Evolutionary conservation across 2,113 vertebrate genomes (phyloP), one percentile per base, ranked within the genome.

Genomic region (Serilophus lunatus): DNA sequence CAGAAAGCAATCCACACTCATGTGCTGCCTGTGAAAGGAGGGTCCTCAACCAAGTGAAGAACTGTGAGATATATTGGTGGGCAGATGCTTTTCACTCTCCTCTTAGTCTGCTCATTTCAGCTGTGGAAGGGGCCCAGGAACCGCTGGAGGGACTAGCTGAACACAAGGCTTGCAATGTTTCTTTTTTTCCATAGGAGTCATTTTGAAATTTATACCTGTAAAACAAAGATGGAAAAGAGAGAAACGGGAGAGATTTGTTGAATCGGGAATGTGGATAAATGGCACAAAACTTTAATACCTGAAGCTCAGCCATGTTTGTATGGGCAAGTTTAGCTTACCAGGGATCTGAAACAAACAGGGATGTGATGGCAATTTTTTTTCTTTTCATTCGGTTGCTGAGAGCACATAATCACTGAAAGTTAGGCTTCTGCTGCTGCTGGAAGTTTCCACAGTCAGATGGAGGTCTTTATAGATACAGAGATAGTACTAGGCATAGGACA

Each of bases 61-160:
- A 29, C 33, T 29, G n/a, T 33, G 60, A 63, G n/a, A 79, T 40
- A 6, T 3, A 3, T 17, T 8, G 28, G 66, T 44, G 66, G 45
- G 49, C 31, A 90, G 92, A 50, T 61, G 53, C 20, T 68, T 65
- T 88, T 72, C 54, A 57, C 10, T 5, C 47, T 31, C 28, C 23
- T 79, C 75, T 61, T 38, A 25, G 24, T 42, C 45, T 69, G 26
- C 78, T 97, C 80, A 97, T 92, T 93, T 95, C 22, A 96, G 24
- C 65, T n/a, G 71, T 19, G 96, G 79, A 64, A 97, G 94, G 1
- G 97, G 96, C 59, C 95, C 96, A 64, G 91, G 0, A 63, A 7
- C 2, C 4, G 22, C 0, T 1, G 0, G 10, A 13, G 0, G 2
- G 5, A 0, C 8, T n/a, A 0, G 2, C 2, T 0, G 42, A 56